Conservation (phyloP, 2,888 invertebrate genomes). For the Phengaris alcon region DNA sequence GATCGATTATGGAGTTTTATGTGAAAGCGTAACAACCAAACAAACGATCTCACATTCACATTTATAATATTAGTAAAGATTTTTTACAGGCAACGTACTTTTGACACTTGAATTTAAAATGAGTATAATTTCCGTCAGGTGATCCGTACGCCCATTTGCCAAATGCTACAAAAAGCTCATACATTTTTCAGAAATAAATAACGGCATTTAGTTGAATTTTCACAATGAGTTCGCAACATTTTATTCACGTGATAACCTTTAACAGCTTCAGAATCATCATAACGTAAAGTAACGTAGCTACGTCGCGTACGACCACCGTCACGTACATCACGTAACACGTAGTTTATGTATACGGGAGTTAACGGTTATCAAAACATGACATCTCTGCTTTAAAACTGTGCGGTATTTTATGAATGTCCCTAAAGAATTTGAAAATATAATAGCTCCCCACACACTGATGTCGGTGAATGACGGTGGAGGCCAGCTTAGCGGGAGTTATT, state of each 20-base stretch:
- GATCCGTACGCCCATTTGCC: too few species aligned
- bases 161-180: too few species aligned
- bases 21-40: too few species aligned
- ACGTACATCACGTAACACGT: constrained; percentile 3
- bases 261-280: background rate
- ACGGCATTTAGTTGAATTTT: background rate
- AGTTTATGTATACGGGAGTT: background rate
- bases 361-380: background rate
- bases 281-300: background rate
- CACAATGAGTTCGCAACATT: background rate
- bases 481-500: too few species aligned
- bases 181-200: background rate
- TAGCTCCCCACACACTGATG: too few species aligned
- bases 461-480: too few species aligned
- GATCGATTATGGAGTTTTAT: too few species aligned
- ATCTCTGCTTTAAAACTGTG: background rate
- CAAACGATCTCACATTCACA: too few species aligned
- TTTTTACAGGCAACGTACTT: background rate
- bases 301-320: background rate
- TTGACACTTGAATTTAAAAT: too few species aligned
- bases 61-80: background rate
- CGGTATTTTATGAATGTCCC: background rate
- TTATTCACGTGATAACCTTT: constrained; percentile 1
- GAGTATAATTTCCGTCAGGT: too few species aligned
- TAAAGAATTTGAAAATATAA: too few species aligned